A percentile compares a stretch with the other conserved stretches of the same genome.
Evolutionary conservation across 2,113 vertebrate species (phyloP).

Genomic region (Tragelaphus scriptus): DNA sequence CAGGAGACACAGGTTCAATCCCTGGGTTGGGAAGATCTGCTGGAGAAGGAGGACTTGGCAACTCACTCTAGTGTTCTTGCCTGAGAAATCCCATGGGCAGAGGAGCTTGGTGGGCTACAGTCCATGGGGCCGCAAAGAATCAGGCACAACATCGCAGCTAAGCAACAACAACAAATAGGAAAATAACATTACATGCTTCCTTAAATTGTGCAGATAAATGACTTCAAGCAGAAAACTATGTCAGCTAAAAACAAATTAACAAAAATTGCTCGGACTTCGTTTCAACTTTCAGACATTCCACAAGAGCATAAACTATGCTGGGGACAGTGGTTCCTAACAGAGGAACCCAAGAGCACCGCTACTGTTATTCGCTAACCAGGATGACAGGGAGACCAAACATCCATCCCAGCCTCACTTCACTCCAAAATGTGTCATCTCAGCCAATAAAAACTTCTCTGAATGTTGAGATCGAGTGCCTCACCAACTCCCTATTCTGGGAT

Average conservation of each 20-base stretch:
- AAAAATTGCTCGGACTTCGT: background rate
- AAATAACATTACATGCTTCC: background rate
- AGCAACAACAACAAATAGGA: background rate
- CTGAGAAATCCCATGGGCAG: background rate
- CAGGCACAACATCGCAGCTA: background rate
- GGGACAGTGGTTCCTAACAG: background rate
- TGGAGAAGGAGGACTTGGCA: background rate
- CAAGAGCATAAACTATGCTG: background rate
- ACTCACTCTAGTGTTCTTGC: background rate
- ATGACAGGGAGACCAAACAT: accelerated
- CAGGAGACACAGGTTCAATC: accelerated
- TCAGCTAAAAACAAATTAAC: background rate
- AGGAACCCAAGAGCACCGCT: background rate
- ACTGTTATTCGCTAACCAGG: background rate
- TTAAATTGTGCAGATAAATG: background rate
- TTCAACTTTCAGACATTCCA: background rate
- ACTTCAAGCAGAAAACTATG: background rate
- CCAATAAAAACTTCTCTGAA: background rate
- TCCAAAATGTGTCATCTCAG: background rate
- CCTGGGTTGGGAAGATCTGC: background rate
- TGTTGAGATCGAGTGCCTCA: background rate
- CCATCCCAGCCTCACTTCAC: background rate
- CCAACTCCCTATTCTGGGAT: background rate
- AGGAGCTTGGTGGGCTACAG: background rate
- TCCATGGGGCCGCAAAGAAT: accelerated